Base-by-base conservation (phyloP, 2,797 vertebrate genomes). In the Rhinatrema bivittatum region DNA sequence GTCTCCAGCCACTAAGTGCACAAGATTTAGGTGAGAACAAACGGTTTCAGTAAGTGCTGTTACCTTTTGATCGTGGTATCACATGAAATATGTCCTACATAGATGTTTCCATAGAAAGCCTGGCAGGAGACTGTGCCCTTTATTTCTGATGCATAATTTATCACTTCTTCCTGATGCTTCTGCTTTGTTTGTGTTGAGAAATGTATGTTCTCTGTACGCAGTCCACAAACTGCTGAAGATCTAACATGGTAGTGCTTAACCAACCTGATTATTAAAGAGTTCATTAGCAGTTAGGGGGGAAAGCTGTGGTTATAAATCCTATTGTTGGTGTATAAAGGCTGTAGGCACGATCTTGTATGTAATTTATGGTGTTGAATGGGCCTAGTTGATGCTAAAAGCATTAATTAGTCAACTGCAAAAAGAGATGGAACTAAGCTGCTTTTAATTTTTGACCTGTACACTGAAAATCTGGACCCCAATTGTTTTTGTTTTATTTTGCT, bases 131-230 rank as follows among this genome's bases (percentile, higher is more conserved):
- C 25, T 16, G 6, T 16, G 22, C 5, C 46, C 18, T 45, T 56
- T 30, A 52, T 33, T 48, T 66, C 40, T 53, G 45, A 64, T 70
- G 50, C 60, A 20, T 68, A 55, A 76, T 73, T 72, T 45, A 56
- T 49, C 32, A 12, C 16, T 21, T 37, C 29, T 46, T 43, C 39
- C 56, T 7, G 1, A 36, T 5, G 16, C 29, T 44, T 56, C 48
- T 56, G 17, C 29, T 53, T 63, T 62, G 57, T 61, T 75, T 55
- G 50, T 51, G 30, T 51, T 60, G 59, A 46, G 62, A 59, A 50
- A 23, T 47, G 29, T 29, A 14, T 50, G 52, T 59, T 66, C 58
- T 52, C 58, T 33, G 3, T 24, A n/a, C n/a, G 27, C 20, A 23
- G n/a, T 47, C 58, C 57, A 30, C 35, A 25, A 57, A 53, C 10